Evolutionary conservation across 1,140 invertebrate genomes (phyloP).

Genomic region (Drosophila truncata): DNA sequence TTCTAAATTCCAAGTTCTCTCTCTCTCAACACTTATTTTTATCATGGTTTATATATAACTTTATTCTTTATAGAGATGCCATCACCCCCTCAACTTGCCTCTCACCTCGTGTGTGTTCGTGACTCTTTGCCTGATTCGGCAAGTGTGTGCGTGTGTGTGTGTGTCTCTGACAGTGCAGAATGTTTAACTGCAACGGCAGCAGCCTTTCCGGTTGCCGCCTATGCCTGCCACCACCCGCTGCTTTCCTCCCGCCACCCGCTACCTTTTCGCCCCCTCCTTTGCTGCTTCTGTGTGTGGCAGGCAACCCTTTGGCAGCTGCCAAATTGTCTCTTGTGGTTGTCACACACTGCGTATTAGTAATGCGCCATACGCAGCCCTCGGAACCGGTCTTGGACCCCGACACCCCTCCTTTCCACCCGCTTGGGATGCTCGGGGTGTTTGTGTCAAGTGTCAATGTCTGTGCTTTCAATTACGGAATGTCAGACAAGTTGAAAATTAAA

Average conservation of each 20-base stretch:
- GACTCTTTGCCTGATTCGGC: constrained; percentile 32
- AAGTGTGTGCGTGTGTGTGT: constrained; percentile 34
- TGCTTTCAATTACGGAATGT: constrained; percentile 81
- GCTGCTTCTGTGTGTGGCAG: constrained; percentile 11
- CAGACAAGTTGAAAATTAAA: constrained; percentile 83
- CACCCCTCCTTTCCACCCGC: neutral
- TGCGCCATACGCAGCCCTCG: constrained; percentile 65
- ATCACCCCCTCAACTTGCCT: constrained; percentile 10
- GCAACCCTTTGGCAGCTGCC: constrained; percentile 79
- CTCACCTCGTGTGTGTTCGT: constrained; percentile 6
- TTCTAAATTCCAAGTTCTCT: neutral
- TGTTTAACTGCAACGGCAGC: constrained; percentile 75
- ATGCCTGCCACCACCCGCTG: constrained; percentile 14
- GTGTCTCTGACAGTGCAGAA: constrained; percentile 62
- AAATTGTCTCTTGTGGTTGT: constrained; percentile 83
- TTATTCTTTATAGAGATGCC: neutral
- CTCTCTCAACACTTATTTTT: neutral
- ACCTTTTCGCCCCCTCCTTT: neutral
- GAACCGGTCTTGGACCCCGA: constrained; percentile 11
- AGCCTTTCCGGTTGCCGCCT: constrained; percentile 62
- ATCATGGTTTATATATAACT: neutral
- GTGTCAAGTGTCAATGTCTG: constrained; percentile 82
- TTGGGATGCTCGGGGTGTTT: constrained; percentile 50
- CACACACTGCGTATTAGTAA: constrained; percentile 83
- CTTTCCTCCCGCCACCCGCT: neutral